Evolutionary conservation across 2,113 vertebrate genomes (phyloP), one percentile per base, ranked within the genome.

Genomic region (Gambusia affinis): DNA sequence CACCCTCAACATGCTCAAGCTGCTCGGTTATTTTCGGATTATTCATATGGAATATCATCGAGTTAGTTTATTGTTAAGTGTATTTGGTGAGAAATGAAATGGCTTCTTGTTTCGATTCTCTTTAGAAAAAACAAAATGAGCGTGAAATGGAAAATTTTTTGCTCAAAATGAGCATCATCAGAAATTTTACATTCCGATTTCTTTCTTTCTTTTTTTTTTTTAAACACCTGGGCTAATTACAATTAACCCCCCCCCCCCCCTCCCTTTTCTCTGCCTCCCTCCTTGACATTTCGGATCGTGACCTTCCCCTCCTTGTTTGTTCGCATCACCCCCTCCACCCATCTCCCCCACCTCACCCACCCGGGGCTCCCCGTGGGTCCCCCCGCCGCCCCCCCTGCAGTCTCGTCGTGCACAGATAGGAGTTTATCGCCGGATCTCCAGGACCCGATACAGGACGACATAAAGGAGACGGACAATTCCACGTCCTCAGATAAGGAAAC

Each of bases 401-500:
- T 98, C 93, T 99, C 97, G 54, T 99, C 97, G 79, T 99, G 97
- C 92, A 99, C 97, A 77, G 97, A 99, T 91, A 95, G 97, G 92
- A 99, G 97, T 94, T 95, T 99, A 92, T 99, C 98, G 85, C 98
- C 98, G 79, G 98, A 99, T 91, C 94, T 97, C 83, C 96, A 95
- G 92, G 97, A 99, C 89, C 94, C 96, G 3, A 95, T 94, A 81
- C 95, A 96, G 89, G 97, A 99, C 73, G 98, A 99, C 90, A 95
- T 96, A 85, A 99, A 99, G 85, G 98, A 99, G 88, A 97, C 97
- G 0, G 97, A 98, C 95, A 97, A 98, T 87, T 99, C 97, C 1
- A 98, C 97, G 73, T 98, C 96, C 39, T 99, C 98, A 1, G 98
- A 99, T 90, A 99, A 99, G 92, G 97, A 99, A 90, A 97, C 96